Base-by-base conservation (phyloP, 2,113 vertebrate species). In the Eudyptes chrysolophus region DNA sequence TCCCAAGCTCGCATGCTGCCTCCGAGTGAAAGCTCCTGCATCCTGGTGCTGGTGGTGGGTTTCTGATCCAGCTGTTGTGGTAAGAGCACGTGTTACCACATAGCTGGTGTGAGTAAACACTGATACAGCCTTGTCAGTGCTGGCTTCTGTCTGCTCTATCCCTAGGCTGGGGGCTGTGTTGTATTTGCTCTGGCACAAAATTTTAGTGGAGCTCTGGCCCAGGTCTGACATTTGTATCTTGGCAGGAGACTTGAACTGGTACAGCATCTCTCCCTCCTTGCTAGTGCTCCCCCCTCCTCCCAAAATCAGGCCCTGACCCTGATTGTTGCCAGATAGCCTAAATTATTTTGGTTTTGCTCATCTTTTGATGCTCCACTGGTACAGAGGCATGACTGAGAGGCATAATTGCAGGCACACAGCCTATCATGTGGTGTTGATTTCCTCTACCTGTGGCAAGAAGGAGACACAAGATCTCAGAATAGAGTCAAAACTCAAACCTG, bases 111-210 rank as follows among this genome's bases (percentile, higher is more conserved):
- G 97, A 94, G 99, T 99, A 99, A 99, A 97, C 98, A 98, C 97
- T 92, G 99, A 94, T 98, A 99, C 98, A 98, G 99, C 98, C 98
- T 98, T 25, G 98, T 98, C 99, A 99, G 99, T 92, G 99, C 99
- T 99, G 98, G 98, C 98, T 98, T 99, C 98, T 99, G 98, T 98
- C 97, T 98, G 98, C 97, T 97, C 97, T 84, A 94, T 84, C 96
- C 84, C 77, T 80, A 49, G 70, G 52, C 90, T 90, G 84, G 89
- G 74, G 54, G 68, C 90, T 97, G 90, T 75, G 83, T 36, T 90
- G 89, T 77, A 42, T 90, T 86, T 87, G 57, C 72, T 86, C 27
- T 14, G 57, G 64, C 58, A 14, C 61, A 38, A 10, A 7, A 2
- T 17, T 62, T 17, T 13, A 52, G 55, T 4, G 18, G 49, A 62